These are phyloP conservation scores for Philantomba maxwellii DNA, from an alignment of 2,113 vertebrate species.

Conservation along the genomic window DNA sequence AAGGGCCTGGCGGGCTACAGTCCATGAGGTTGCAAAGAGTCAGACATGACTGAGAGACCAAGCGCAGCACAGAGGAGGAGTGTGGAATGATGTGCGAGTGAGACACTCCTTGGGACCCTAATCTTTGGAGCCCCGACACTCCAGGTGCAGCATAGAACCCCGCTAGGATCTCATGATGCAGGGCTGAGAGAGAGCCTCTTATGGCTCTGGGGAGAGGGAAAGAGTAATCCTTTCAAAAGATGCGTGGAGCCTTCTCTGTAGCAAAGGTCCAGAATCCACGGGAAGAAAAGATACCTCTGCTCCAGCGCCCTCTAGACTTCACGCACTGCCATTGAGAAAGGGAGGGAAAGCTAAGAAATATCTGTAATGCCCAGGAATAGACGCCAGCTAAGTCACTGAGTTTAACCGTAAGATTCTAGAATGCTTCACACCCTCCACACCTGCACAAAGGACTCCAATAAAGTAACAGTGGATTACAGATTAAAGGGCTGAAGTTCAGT, in stretches of 20 bases:
- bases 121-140: accelerated
- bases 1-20: neutral
- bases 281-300: neutral
- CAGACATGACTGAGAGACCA: neutral
- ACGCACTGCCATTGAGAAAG: neutral
- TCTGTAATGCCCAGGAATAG: neutral
- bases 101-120: neutral
- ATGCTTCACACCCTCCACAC: neutral
- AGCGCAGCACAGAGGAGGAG: neutral
- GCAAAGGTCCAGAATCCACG: neutral
- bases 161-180: neutral
- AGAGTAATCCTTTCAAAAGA: neutral
- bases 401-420: neutral
- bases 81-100: neutral
- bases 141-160: neutral
- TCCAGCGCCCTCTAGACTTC: neutral
- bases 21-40: neutral
- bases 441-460: neutral
- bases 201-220: neutral
- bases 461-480: neutral
- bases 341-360: neutral
- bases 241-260: neutral
- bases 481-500: neutral
- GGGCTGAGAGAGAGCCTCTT: neutral
- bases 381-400: neutral